These are phyloP conservation scores for Delphinapterus leucas DNA, from an alignment of 2,113 vertebrate genomes.

Conservation along the genomic window DNA sequence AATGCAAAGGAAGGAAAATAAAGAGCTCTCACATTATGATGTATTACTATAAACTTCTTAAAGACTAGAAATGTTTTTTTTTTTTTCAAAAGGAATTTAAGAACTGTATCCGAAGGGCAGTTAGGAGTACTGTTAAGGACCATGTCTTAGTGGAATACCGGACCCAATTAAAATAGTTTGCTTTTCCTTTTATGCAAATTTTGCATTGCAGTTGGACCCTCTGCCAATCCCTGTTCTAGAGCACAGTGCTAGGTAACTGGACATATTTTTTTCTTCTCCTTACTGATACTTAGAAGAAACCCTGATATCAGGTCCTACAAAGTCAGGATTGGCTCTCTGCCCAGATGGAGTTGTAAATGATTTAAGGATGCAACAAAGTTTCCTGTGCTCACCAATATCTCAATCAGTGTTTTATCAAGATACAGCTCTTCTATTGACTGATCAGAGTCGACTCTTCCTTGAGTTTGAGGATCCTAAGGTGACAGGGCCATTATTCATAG, in stretches of 20 bases:
- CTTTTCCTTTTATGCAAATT: neutral
- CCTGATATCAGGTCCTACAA: neutral
- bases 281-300: neutral
- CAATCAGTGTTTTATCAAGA: neutral
- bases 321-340: constrained; percentile 29
- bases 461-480: neutral
- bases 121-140: neutral
- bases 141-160: neutral
- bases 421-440: neutral
- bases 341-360: constrained; percentile 32
- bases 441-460: neutral
- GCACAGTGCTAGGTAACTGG: neutral
- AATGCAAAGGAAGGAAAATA: neutral
- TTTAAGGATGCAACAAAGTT: constrained; percentile 24
- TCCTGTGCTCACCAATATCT: neutral
- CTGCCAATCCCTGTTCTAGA: neutral
- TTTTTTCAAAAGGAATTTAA: constrained; percentile 11
- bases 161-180: neutral
- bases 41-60: neutral
- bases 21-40: neutral
- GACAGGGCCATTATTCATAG: neutral
- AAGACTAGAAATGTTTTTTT: neutral
- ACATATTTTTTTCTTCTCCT: neutral
- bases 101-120: neutral
- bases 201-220: neutral